Percentiles rank a stretch among this genome's conserved stretches.
These are phyloP conservation scores for Leptodactylus fallax DNA, from an alignment of 2,797 vertebrate species.

Conservation along the genomic window DNA sequence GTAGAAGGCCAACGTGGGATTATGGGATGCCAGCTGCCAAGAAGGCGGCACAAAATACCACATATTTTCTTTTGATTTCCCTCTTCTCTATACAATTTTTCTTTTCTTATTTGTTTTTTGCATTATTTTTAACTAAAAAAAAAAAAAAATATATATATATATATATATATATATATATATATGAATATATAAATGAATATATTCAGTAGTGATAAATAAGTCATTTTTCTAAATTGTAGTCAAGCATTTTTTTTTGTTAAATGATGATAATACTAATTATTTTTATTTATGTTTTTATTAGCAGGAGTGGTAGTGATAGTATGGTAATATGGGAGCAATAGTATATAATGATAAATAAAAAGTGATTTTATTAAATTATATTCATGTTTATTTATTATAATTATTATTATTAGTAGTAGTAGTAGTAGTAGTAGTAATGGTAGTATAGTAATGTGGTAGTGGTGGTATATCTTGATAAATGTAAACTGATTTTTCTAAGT, in stretches of 20 bases:
- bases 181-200: neutral
- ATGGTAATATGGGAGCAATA: neutral
- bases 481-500: too few relatives aligned
- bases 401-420: too few relatives aligned
- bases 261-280: too few relatives aligned
- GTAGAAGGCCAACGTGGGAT: neutral
- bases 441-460: too few relatives aligned
- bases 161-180: neutral
- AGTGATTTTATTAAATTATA: neutral
- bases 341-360: too few relatives aligned
- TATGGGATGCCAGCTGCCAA: constrained; percentile 39
- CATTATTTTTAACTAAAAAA: neutral
- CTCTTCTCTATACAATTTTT: neutral
- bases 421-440: too few relatives aligned
- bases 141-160: neutral
- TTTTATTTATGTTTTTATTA: neutral
- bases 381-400: too few relatives aligned
- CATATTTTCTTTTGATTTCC: neutral
- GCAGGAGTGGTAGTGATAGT: too few relatives aligned
- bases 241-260: too few relatives aligned
- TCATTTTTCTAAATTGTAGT: too few relatives aligned
- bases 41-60: neutral
- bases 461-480: too few relatives aligned
- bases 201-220: neutral
- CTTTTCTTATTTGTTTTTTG: neutral